A percentile compares a stretch with the other conserved stretches of the same genome.
phyloP scores from a whole-genome alignment of 2,113 vertebrate genomes.

The Plotosus lineatus region DNA sequence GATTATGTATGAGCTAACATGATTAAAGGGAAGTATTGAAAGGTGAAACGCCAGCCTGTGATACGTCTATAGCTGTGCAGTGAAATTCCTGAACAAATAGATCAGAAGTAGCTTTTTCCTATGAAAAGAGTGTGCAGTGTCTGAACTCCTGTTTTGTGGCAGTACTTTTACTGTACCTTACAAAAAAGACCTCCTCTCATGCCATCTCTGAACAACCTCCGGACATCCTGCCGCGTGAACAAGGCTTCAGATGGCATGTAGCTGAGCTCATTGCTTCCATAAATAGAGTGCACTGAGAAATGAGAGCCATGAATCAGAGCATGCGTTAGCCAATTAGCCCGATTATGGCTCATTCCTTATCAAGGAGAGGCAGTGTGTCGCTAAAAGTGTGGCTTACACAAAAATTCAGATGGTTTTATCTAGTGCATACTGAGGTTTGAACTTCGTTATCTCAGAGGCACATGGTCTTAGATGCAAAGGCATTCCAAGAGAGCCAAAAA shows the following conservation, averaged over 20 bases:
- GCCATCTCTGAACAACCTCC: not conserved
- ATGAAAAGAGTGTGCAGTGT: slow-evolving; percentile 15
- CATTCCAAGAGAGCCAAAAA: not conserved
- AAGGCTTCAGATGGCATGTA: not conserved
- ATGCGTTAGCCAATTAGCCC: slow-evolving; percentile 18
- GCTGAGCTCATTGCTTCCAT: slow-evolving; percentile 7
- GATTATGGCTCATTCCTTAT: slow-evolving; percentile 30
- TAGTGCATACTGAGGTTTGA: not conserved
- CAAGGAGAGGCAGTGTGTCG: slow-evolving; percentile 13
- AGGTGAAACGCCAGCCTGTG: slow-evolving; percentile 69
- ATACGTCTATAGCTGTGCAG: slow-evolving; percentile 63
- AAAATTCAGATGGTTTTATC: slow-evolving; percentile 19
- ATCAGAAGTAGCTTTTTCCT: slow-evolving; percentile 62
- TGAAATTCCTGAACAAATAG: slow-evolving; percentile 71
- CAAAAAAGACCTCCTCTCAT: not conserved
- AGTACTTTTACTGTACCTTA: not conserved
- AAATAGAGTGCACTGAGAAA: slow-evolving; percentile 2
- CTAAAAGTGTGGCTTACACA: not conserved
- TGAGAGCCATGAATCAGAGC: slow-evolving; percentile 30
- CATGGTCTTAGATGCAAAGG: not conserved
- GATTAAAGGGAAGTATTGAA: slow-evolving; percentile 68
- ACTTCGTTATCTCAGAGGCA: slow-evolving; percentile 14
- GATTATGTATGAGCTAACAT: slow-evolving; percentile 76
- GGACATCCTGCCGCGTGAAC: not conserved
- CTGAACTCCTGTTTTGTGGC: not conserved